Evolutionary conservation across 2,797 vertebrate genomes (phyloP).

Genomic region (Cirrhinus mrigala): DNA sequence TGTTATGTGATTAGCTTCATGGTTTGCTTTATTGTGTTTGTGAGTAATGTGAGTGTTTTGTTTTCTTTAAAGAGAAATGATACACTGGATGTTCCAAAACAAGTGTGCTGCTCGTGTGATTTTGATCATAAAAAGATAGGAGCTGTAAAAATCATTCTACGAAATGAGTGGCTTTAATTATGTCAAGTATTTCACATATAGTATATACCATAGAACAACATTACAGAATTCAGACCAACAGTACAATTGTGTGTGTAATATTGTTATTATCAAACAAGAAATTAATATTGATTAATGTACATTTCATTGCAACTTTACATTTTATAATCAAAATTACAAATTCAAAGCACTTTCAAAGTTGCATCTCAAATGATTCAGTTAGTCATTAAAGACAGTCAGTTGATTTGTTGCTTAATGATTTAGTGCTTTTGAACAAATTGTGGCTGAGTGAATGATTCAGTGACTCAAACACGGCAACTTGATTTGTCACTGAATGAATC

Average conservation of each 20-base stretch:
- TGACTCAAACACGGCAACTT: not conserved
- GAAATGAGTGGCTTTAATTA: slow-evolving; percentile 21
- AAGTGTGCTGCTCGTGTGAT: not conserved
- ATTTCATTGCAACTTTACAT: not conserved
- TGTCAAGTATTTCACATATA: not conserved
- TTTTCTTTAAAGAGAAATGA: slow-evolving; percentile 76
- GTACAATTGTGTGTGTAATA: not conserved
- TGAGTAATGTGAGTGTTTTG: slow-evolving; percentile 71
- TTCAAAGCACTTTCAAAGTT: not conserved
- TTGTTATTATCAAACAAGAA: not conserved
- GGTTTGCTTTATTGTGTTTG: slow-evolving; percentile 69
- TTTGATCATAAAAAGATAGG: not conserved
- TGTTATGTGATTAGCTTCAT: slow-evolving; percentile 70
- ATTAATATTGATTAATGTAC: not conserved
- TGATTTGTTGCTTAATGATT: not conserved
- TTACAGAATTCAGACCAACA: not conserved
- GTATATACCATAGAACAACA: not conserved
- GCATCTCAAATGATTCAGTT: not conserved
- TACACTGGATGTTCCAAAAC: slow-evolving; percentile 62
- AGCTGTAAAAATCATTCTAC: not conserved
- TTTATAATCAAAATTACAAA: not conserved
- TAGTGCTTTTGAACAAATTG: not conserved
- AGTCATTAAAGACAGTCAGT: not conserved
- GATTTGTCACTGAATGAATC: too few species aligned
- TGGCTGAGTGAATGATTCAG: not conserved